A percentile compares a stretch with the other conserved stretches of the same genome.
Conservation (phyloP, 1,140 invertebrate species). For the Neotoxoptera formosana region DNA sequence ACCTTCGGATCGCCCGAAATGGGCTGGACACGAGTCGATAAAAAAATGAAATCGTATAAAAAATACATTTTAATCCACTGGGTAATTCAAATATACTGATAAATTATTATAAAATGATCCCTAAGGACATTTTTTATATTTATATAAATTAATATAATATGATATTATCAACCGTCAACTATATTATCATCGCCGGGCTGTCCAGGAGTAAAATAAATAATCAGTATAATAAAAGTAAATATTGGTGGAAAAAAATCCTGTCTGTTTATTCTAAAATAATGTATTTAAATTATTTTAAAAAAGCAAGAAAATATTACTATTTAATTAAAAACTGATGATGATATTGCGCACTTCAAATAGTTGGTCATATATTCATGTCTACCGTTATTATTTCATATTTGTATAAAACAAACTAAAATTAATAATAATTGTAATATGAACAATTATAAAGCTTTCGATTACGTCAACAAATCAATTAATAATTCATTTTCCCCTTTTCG, state of each 20-base stretch:
- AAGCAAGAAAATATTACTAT: background rate
- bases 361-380: background rate
- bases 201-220: background rate
- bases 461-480: constrained; percentile 5
- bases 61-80: background rate
- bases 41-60: background rate
- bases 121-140: background rate
- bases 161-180: background rate
- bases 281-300: background rate
- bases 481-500: background rate
- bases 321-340: background rate
- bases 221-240: background rate
- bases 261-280: background rate
- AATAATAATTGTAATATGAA: background rate
- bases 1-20: background rate
- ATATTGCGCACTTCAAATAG: background rate
- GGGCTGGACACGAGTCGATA: background rate
- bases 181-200: no score
- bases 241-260: background rate
- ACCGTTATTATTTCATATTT: background rate
- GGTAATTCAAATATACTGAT: background rate
- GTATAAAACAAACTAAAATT: background rate
- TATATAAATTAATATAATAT: background rate
- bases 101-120: background rate
- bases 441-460: constrained; percentile 27